Evolutionary conservation across 2,797 vertebrate species (phyloP).

Genomic region (Peromyscus eremicus): DNA sequence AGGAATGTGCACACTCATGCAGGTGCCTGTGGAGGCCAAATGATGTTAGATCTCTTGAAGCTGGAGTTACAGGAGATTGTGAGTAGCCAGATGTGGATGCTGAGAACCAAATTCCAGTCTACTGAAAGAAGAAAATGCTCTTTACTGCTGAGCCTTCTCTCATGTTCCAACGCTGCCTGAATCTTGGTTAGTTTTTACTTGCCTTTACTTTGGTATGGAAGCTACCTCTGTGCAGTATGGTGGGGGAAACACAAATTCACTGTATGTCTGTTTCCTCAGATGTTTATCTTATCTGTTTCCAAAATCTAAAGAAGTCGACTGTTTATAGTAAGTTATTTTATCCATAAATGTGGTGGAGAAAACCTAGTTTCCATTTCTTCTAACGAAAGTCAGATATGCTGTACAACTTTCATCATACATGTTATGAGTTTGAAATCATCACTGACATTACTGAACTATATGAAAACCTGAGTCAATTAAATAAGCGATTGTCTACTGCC

Average conservation of each 20-base stretch:
- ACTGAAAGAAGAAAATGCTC: neutral
- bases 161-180: neutral
- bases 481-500: no score
- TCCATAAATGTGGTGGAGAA: neutral
- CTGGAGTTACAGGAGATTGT: neutral
- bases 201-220: neutral
- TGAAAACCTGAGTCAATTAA: neutral
- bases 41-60: no score
- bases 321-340: neutral
- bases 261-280: neutral
- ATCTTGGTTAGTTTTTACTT: no score
- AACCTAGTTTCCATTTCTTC: neutral
- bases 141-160: neutral
- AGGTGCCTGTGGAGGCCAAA: no score
- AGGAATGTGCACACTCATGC: neutral
- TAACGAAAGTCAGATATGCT: neutral
- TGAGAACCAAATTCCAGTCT: neutral
- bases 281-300: neutral
- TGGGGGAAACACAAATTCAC: neutral
- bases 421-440: neutral
- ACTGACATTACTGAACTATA: neutral
- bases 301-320: neutral
- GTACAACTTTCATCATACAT: neutral
- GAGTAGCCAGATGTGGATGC: neutral
- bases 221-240: no score